These are phyloP conservation scores for Chrysodeixis includens DNA, from an alignment of 2,888 invertebrate genomes.

Conservation along the genomic window DNA sequence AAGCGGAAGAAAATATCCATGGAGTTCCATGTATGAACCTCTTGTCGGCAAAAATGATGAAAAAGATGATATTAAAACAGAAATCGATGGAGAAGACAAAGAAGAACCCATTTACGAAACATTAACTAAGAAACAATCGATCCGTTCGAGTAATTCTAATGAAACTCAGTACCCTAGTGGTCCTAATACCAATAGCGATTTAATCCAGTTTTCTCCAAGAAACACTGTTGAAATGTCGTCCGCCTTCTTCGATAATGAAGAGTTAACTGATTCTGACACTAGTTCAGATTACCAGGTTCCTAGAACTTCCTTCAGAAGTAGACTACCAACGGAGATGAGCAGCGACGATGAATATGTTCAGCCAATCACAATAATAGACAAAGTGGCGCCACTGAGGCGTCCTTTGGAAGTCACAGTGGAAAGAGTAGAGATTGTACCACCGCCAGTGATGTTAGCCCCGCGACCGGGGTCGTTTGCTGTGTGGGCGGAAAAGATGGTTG, in stretches of 20 bases:
- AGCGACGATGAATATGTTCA: slow-evolving; percentile 81
- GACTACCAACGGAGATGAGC: slow-evolving; percentile 61
- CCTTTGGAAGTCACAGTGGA: slow-evolving; percentile 76
- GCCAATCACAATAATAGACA: slow-evolving; percentile 80
- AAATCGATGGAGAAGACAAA: slow-evolving; percentile 34
- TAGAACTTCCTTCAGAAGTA: slow-evolving; percentile 49
- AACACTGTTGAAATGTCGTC: slow-evolving; percentile 60
- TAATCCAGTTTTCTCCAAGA: slow-evolving; percentile 81
- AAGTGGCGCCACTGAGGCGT: slow-evolving; percentile 76
- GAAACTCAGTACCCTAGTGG: slow-evolving; percentile 43
- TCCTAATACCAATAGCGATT: slow-evolving; percentile 70
- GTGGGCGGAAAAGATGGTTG: slow-evolving; percentile 86
- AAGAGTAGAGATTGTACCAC: slow-evolving; percentile 84
- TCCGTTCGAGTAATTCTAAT: slow-evolving; percentile 50
- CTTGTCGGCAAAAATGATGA: slow-evolving; percentile 70
- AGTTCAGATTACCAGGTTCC: slow-evolving; percentile 78
- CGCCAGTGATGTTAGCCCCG: slow-evolving; percentile 83
- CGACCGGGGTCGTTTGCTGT: slow-evolving; percentile 79
- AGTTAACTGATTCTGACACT: slow-evolving; percentile 69
- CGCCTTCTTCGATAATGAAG: slow-evolving; percentile 70
- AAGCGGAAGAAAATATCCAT: slow-evolving; percentile 92
- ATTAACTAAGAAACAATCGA: slow-evolving; percentile 65
- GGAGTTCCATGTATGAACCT: slow-evolving; percentile 82
- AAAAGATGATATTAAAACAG: slow-evolving; percentile 52
- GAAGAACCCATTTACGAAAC: slow-evolving; percentile 74